Evolutionary conservation across 2,113 vertebrate genomes (phyloP), one percentile per base, ranked within the genome.

Genomic region (Serinus canaria): DNA sequence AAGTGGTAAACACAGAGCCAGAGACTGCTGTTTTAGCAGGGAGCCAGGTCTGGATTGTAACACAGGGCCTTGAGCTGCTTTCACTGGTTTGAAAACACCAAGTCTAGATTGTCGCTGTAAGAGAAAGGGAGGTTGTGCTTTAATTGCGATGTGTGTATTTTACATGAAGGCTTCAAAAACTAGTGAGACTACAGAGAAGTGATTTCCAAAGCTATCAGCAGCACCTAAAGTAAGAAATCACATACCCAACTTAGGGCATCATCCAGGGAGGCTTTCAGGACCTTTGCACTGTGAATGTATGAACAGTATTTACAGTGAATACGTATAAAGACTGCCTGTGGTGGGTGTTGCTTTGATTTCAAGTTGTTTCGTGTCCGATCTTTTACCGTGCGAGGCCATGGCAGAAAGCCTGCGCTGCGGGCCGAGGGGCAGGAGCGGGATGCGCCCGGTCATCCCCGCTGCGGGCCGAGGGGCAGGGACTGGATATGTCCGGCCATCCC

Each of bases 211-310:
- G 6, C 1, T 11, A 41, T 0, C 44, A 39, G 44, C 59, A 47
- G 50, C 22, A 9, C 22, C 35, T 25, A 21, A 28, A 12, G 10
- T 43, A 49, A 56, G 63, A 64, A 49, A 18, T 16, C 2, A 2
- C 2, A 3, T 33, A 1, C 25, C 25, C 23, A 6, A 0, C 0
- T 12, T 25, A 7, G 49, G 15, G 44, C 9, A 14, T 52, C 49
- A 35, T 4, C 4, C 31, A 14, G 81, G 10, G 46, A 62, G 37
- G 41, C 52, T 79, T 60, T n/a, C 35, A 11, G 43, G 18, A 66
- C 59, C 43, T 60, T 37, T 23, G 53, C 30, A 3, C 15, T 11
- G 13, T 31, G 39, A 10, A 2, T 25, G 37, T n/a, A 6, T 7
- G 16, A 15, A 9, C 33, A 13, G 5, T 25, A 7, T 37, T 43